Conservation (phyloP, 2,797 vertebrate genomes). For the Channallabes apus region DNA sequence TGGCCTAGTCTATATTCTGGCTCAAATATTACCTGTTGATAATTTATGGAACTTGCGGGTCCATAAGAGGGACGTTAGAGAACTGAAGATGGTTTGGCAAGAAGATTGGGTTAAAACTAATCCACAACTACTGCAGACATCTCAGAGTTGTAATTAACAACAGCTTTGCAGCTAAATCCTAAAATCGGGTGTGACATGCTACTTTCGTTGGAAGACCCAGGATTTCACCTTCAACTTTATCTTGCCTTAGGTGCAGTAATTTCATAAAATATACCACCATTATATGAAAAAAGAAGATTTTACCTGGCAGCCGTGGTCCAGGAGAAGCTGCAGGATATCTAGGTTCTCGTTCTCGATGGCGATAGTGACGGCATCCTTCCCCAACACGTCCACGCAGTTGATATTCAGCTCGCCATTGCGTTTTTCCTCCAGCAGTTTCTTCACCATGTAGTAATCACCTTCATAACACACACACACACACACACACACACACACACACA, state of each 20-base stretch:
- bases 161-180: not conserved
- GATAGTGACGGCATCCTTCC: slow-evolving; percentile 93
- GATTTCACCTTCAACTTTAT: not conserved
- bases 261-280: not conserved
- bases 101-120: not conserved
- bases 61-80: not conserved
- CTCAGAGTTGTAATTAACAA: not conserved
- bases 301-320: slow-evolving; percentile 97
- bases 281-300: not conserved
- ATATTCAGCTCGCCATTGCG: slow-evolving; percentile 91
- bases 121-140: not conserved
- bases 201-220: not conserved
- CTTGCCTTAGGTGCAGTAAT: not conserved
- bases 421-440: slow-evolving; percentile 95
- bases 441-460: slow-evolving; percentile 99
- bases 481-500: slow-evolving; percentile 26
- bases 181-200: not conserved
- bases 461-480: slow-evolving; percentile 47
- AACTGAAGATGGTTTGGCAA: not conserved
- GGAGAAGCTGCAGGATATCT: slow-evolving; percentile 93
- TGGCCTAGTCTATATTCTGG: not conserved
- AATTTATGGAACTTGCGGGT: not conserved
- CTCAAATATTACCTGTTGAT: not conserved
- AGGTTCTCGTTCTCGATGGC: slow-evolving; percentile 97
- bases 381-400: slow-evolving; percentile 95